These are phyloP conservation scores for Mimachlamys varia DNA, from an alignment of 2,888 invertebrate species.

Conservation along the genomic window DNA sequence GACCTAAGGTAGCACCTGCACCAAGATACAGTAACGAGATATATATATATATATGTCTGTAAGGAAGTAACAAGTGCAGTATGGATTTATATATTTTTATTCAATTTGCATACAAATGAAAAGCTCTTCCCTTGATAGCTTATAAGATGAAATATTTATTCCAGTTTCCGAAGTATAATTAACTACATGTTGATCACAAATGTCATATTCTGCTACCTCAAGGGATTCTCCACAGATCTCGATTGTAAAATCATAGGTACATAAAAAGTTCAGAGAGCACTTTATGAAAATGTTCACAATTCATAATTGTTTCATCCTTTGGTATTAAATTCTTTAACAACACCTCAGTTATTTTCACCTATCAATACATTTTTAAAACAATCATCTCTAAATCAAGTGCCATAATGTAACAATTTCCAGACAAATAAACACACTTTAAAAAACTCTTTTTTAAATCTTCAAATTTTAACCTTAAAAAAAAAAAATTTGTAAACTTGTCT, in stretches of 20 bases:
- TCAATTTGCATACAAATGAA: background rate
- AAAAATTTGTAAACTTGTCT: too few relatives aligned
- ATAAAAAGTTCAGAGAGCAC: background rate
- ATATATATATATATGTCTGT: background rate
- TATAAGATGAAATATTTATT: background rate
- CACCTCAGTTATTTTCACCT: too few relatives aligned
- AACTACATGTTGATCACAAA: constrained; percentile 24
- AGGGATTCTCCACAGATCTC: background rate
- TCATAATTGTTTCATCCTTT: too few relatives aligned
- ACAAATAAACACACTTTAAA: too few relatives aligned
- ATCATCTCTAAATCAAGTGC: too few relatives aligned
- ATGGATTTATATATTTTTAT: background rate
- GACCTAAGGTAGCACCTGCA: background rate
- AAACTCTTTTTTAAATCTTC: too few relatives aligned
- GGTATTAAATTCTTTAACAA: too few relatives aligned
- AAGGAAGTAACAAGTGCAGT: background rate
- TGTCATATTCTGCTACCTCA: background rate
- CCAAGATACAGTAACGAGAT: background rate
- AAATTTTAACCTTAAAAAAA: too few relatives aligned
- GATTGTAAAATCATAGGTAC: background rate
- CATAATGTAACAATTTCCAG: too few relatives aligned
- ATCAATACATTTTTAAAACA: too few relatives aligned
- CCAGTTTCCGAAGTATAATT: background rate
- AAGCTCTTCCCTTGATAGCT: background rate
- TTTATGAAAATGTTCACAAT: too few relatives aligned